Evolutionary conservation across 2,113 vertebrate species (phyloP).

Genomic region (Psilopogon haemacephalus): DNA sequence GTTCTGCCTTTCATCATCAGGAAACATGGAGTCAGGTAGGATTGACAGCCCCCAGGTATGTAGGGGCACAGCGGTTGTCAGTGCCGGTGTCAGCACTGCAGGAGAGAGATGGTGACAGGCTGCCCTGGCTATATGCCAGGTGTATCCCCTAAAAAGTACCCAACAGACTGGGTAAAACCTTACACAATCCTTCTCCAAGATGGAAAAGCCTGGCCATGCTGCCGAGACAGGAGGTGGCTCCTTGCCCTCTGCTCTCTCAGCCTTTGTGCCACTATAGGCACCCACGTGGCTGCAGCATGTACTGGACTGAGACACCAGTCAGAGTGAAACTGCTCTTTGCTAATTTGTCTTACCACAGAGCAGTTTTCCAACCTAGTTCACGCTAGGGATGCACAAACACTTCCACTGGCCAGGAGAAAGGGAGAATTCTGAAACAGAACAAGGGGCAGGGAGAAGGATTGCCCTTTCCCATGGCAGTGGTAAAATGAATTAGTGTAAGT

Average conservation of each 20-base stretch:
- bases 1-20: not conserved
- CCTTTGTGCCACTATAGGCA: not conserved
- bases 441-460: not conserved
- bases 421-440: accelerated
- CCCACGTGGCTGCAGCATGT: accelerated
- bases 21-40: accelerated
- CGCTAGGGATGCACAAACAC: not conserved
- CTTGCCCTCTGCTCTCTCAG: not conserved
- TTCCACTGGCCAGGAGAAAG: not conserved
- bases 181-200: not conserved
- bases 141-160: not conserved
- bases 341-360: not conserved
- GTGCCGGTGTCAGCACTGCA: accelerated
- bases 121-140: not conserved
- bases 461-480: accelerated
- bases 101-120: not conserved
- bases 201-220: not conserved
- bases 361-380: not conserved
- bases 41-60: not conserved
- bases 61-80: not conserved
- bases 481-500: accelerated
- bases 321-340: not conserved
- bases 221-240: not conserved
- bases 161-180: not conserved
- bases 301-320: accelerated